These are phyloP conservation scores for Chlorospingus flavigularis DNA, from an alignment of 2,797 vertebrate genomes.

Conservation along the genomic window DNA sequence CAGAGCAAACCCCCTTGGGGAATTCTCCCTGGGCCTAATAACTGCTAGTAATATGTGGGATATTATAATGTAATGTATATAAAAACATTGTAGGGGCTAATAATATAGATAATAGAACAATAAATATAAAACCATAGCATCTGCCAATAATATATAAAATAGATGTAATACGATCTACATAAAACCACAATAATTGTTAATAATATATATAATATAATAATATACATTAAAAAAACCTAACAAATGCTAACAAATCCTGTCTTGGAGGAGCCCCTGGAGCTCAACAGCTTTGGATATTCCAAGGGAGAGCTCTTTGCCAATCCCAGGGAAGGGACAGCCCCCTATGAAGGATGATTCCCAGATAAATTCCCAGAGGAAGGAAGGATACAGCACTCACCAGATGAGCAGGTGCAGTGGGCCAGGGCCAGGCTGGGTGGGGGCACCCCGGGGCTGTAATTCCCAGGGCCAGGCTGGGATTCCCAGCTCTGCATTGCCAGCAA, in stretches of 20 bases:
- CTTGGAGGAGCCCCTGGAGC: background rate
- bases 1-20: background rate
- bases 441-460: background rate
- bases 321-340: background rate
- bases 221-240: fast-evolving
- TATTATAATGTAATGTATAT: fast-evolving
- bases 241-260: background rate
- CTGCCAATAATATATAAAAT: background rate
- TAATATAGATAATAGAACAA: background rate
- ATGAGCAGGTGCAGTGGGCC: background rate
- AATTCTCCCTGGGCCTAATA: background rate
- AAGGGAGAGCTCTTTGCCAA: background rate
- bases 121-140: background rate
- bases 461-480: background rate
- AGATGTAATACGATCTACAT: background rate
- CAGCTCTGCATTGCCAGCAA: background rate
- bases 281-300: fast-evolving
- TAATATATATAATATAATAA: background rate
- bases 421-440: background rate
- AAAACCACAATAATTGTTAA: background rate
- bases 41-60: too few species aligned
- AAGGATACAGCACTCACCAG: background rate
- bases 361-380: background rate
- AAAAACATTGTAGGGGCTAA: background rate
- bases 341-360: fast-evolving